Evolutionary conservation across 2,113 vertebrate species (phyloP).

Genomic region (Silurus glanis): DNA sequence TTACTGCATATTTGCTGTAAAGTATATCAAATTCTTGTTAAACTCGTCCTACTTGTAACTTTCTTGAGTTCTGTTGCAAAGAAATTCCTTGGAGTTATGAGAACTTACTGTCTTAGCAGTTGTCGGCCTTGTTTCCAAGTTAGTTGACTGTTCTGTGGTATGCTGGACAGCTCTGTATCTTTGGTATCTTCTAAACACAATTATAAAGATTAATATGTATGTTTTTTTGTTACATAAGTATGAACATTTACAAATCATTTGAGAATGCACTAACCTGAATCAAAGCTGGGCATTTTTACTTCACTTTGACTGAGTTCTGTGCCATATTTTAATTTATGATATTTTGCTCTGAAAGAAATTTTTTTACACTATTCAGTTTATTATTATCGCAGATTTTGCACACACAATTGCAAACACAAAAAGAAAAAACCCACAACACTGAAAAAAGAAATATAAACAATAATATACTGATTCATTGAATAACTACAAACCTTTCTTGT

Average conservation of each 20-base stretch:
- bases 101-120: slow-evolving; percentile 94
- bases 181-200: slow-evolving; percentile 88
- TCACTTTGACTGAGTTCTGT: slow-evolving; percentile 97
- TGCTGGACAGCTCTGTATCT: slow-evolving; percentile 89
- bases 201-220: slow-evolving; percentile 28
- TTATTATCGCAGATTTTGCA: not conserved
- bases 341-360: slow-evolving; percentile 85
- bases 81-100: not conserved
- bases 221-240: not conserved
- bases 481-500: slow-evolving; percentile 88
- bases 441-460: not conserved
- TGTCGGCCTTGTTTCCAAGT: slow-evolving; percentile 99
- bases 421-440: not conserved
- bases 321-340: slow-evolving; percentile 99
- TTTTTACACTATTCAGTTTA: not conserved
- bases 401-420: not conserved
- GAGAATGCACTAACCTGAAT: slow-evolving; percentile 80
- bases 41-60: not conserved
- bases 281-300: slow-evolving; percentile 96
- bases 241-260: not conserved
- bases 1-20: not conserved
- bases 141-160: slow-evolving; percentile 95
- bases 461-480: not conserved
- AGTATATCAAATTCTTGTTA: not conserved
- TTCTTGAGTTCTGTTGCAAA: not conserved